These are phyloP conservation scores for Rotaria socialis DNA, from an alignment of 2,888 invertebrate genomes.

Conservation along the genomic window DNA sequence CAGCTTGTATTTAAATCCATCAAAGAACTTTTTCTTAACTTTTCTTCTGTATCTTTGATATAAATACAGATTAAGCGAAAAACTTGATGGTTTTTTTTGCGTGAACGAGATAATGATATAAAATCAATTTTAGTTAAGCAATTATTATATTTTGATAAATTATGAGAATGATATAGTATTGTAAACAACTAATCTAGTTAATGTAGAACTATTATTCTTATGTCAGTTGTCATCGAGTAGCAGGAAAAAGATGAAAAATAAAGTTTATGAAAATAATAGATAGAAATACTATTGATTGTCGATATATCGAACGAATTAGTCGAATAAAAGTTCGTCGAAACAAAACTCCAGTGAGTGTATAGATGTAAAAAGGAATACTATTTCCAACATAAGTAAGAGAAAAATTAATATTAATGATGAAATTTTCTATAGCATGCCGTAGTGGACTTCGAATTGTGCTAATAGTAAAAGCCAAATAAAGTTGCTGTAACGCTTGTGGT, in stretches of 20 bases:
- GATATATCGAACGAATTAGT: neutral
- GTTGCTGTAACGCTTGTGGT: neutral
- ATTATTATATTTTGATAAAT: too few relatives aligned
- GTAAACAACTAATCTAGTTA: too few relatives aligned
- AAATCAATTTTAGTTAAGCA: too few relatives aligned
- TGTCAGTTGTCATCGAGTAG: neutral
- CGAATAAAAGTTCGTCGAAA: neutral
- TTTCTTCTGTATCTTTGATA: too few relatives aligned
- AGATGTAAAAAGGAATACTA: neutral
- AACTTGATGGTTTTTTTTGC: too few relatives aligned
- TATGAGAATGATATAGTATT: too few relatives aligned
- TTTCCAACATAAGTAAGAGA: slow-evolving; percentile 13
- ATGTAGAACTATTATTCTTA: neutral
- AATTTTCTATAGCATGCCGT: neutral
- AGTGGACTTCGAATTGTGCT: neutral
- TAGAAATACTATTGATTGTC: neutral
- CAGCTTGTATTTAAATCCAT: too few relatives aligned
- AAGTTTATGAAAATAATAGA: neutral
- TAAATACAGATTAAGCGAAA: too few relatives aligned
- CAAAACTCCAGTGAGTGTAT: neutral
- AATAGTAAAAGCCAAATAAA: neutral
- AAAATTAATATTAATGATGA: neutral
- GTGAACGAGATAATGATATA: too few relatives aligned
- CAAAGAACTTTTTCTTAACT: too few relatives aligned
- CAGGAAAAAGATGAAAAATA: neutral